phyloP scores from a whole-genome alignment of 2,113 vertebrate species.

The Pantherophis guttatus region DNA sequence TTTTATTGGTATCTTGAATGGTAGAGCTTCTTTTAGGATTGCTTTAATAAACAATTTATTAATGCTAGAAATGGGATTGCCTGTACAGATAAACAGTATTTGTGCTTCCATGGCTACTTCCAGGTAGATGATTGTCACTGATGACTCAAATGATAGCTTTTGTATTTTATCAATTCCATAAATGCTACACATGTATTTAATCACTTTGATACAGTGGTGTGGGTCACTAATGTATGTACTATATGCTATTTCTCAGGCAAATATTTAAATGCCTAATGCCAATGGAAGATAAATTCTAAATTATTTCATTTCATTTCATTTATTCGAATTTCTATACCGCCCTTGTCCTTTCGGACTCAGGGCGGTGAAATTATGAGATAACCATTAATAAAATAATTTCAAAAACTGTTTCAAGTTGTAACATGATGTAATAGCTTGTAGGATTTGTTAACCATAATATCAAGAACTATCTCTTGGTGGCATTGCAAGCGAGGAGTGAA shows the following conservation, averaged over 20 bases:
- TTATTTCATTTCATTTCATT: too few relatives aligned
- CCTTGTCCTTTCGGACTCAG: too few relatives aligned
- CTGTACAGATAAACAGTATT: neutral
- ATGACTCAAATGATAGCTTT: neutral
- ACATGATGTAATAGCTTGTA: neutral
- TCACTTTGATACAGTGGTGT: neutral
- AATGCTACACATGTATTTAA: neutral
- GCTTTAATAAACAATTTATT: neutral
- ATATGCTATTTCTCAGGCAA: neutral
- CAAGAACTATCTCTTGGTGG: neutral
- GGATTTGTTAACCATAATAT: neutral
- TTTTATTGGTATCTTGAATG: too few relatives aligned
- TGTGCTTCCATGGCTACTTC: too few relatives aligned
- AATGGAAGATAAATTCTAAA: neutral
- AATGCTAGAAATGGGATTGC: neutral
- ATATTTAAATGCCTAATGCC: neutral
- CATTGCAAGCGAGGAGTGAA: neutral
- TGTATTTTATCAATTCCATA: neutral
- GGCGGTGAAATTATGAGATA: too few relatives aligned
- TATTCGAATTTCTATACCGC: too few relatives aligned
- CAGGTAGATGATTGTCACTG: neutral
- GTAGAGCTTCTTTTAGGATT: neutral
- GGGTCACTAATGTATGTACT: neutral
- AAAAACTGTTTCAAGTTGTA: neutral
- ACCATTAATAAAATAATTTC: neutral